Evolutionary conservation across 2,797 vertebrate genomes (phyloP), one percentile per base, ranked within the genome.

Genomic region (Pangasius sanitwongsei): DNA sequence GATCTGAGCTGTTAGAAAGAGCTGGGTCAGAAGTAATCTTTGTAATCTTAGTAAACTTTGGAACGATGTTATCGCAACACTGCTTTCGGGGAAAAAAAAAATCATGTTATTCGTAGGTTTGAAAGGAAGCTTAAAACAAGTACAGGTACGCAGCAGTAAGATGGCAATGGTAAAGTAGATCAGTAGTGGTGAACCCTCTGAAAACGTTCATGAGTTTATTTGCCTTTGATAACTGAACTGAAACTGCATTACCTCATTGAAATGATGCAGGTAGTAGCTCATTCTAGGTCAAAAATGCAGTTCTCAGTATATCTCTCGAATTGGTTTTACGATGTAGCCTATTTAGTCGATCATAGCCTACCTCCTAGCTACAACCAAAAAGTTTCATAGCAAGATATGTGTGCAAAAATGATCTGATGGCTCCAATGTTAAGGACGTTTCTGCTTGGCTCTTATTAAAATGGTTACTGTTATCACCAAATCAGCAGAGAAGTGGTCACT

Each of bases 281-380:
- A 37, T 53, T 37, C 37, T 34, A 69, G 83, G 63, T 84, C 63
- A 69, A 1, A 85, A 50, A 69, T 53, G 65, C 44, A 50, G 83
- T 50, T 25, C 41, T 6, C 63, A 15, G 31, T 50, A 34, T 20
- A 13, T 50, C 61, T 48, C 13, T 67, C 34, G 34, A 57, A 83
- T 87, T 83, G 78, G 57, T 87, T 61, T 59, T 67, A 34, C 74
- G 67, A 89, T 89, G 69, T 80, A 90, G 77, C 78, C 78, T 74
- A 74, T 61, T 61, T 82, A 70, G 70, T 81, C 67, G 59, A 41
- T 59, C 70, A 85, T 59, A 83, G 87, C 89, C 91, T 93, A 93
- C 91, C 91, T 93, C 91, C 91, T 74, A 89, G 90, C 89, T 92
- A 86, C 83, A 92, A 91, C 92, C 93, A 93, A 93, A 92, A 90